Base-by-base conservation (phyloP, 2,113 vertebrate genomes). In the Grammomys dolichurus region DNA sequence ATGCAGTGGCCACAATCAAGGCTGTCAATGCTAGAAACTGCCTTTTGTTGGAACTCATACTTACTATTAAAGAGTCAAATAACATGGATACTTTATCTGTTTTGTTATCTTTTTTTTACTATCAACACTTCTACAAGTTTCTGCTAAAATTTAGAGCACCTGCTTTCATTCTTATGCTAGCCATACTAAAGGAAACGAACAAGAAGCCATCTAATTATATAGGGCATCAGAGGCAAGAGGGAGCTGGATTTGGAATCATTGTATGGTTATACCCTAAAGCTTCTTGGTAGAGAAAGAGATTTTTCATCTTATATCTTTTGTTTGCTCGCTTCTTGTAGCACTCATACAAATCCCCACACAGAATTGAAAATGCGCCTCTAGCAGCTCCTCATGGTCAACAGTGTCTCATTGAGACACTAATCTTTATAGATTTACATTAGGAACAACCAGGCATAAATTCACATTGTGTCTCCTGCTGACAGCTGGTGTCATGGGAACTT, bases 321-420 rank as follows among this genome's bases (percentile, higher is more conserved):
- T 6, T 56, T 81, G 17, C 36, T 92, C 48, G 10, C 81, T 94
- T 95, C 69, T 95, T 95, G 40, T 19, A 95, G 33, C 17, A 48
- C 43, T 43, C 67, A 87, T 31, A 86, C 6, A 81, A 77, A 96
- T 69, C 65, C n/a, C 80, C 36, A 36, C 5, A 87, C 54, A 67
- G 88, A 95, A 87, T 60, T 80, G 69, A 93, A 97, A 93, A 91
- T 63, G 28, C 91, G 63, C 87, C 36, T 80, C 48, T 28, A 93
- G 60, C 85, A 97, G 54, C 85, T 90, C 48, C 76, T 94, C 63
- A 87, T 72, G 85, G 81, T 87, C 95, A 85, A 75, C 6, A 81
- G n/a, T n/a, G 58, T 89, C 36, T 91, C 13, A 1, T 31, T 20
- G 28, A 88, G 91, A 92, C 28, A 19, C 58, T 80, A 60, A 87